Evolutionary conservation across 35 echinoderm and acorn worm species (phyloP), one percentile per base, ranked within the genome.

Genomic region (Lytechinus variegatus): DNA sequence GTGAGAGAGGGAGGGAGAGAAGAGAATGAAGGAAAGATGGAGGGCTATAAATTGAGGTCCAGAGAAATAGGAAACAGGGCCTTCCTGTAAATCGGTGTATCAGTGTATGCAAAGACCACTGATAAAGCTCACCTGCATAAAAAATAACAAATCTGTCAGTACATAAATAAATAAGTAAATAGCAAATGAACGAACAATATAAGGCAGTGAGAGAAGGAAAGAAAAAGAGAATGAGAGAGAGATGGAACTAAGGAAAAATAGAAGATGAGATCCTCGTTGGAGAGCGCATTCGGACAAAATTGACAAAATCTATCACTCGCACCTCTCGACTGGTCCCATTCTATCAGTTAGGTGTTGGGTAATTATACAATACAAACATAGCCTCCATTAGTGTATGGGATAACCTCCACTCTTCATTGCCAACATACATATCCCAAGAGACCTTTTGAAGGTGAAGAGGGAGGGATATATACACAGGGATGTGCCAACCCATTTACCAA

Each of bases 331-430:
- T 90, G 52, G 88, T 90, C 88, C 88, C 88, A 90, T 54, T 52
- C 29, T 52, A 90, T 52, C 88, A 90, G 29, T 52, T 54, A 90
- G 88, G 88, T 27, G 88, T 90, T 54, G 88, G 66, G 28, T 90
- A 90, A 90, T 90, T 90, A 90, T 90, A 90, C 88, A 90, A 90
- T 44, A 90, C 52, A 90, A 90, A 90, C 88, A 90, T 14, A 12
- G 27, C 88, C 9, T 33, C 88, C 88, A 90, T 90, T 90, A 90
- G 88, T 90, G 52, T 44, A 44, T 90, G 14, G 33, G 52, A 90
- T 90, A 33, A 90, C 52, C 88, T 10, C 16, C 16, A 14, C 29
- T 53, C 28, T 44, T 54, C 88, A 90, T 54, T 44, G 88, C 88
- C 28, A 54, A 54, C 28, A 79, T 79, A 19, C 66, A 24, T 8